Conservation (phyloP, 1,140 invertebrate species). For the Megalopta genalis region DNA sequence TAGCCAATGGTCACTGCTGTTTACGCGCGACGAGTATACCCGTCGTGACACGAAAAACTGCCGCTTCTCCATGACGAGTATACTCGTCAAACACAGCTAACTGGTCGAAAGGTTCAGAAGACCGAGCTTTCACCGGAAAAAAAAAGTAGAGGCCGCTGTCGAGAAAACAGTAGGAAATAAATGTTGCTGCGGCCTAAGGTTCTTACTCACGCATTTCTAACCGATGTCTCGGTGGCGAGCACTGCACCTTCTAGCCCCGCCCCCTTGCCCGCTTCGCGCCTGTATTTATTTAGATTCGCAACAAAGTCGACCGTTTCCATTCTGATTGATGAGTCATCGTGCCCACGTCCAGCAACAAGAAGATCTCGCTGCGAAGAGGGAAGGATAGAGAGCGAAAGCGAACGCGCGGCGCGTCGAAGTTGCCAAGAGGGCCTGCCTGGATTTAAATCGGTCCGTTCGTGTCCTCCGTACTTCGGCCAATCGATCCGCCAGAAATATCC, state of each 20-base stretch:
- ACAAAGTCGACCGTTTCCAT: conserved; percentile 68
- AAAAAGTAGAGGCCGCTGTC: neutral
- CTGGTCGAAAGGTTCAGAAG: too few species aligned
- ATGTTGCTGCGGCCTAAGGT: conserved; percentile 68
- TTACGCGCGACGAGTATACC: too few species aligned
- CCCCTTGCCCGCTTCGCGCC: conserved; percentile 26
- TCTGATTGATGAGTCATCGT: conserved; percentile 53
- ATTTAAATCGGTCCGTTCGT: conserved; percentile 71
- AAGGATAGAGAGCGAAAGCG: conserved; percentile 29
- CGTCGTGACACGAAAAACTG: too few species aligned
- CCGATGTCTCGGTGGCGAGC: conserved; percentile 67
- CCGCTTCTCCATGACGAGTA: too few species aligned
- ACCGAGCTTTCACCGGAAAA: too few species aligned
- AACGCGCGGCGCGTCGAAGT: conserved; percentile 43
- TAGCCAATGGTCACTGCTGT: too few species aligned
- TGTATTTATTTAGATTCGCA: conserved; percentile 75
- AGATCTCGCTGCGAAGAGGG: conserved; percentile 9
- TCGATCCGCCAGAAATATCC: conserved; percentile 62
- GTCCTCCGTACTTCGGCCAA: conserved; percentile 37
- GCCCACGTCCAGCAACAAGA: conserved; percentile 29
- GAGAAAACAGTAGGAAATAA: conserved; percentile 63
- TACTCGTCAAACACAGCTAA: too few species aligned
- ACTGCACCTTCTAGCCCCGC: conserved; percentile 42
- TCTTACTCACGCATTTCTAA: conserved; percentile 76
- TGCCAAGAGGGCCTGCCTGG: conserved; percentile 66